phyloP scores from a whole-genome alignment of 2,888 invertebrate species.

The Himalopsyche tibetana region DNA sequence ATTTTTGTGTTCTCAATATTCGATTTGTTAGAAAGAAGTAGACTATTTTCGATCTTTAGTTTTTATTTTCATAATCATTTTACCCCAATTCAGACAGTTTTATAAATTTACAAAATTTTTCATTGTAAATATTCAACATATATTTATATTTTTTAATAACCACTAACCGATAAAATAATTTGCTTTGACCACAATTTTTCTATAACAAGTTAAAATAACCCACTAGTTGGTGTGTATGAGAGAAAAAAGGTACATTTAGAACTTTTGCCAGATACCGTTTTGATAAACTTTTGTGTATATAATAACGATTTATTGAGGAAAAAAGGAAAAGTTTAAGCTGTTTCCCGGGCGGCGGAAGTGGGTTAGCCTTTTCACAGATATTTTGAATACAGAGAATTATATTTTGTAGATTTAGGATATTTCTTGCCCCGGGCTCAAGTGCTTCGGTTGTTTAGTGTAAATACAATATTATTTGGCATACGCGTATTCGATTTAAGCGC shows the following conservation, averaged over 20 bases:
- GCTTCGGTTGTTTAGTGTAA: background rate
- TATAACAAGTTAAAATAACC: slow-evolving; percentile 27
- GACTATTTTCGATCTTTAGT: too few species aligned
- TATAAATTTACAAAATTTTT: too few species aligned
- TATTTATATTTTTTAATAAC: too few species aligned
- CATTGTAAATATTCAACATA: too few species aligned
- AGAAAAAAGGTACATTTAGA: slow-evolving; percentile 6
- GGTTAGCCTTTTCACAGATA: slow-evolving; percentile 29
- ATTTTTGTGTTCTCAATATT: too few species aligned
- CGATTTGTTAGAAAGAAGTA: too few species aligned
- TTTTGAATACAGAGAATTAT: slow-evolving; percentile 42
- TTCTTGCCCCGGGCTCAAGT: background rate
- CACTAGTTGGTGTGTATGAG: background rate
- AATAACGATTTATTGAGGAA: slow-evolving; percentile 30
- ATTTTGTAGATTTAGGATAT: slow-evolving; percentile 36
- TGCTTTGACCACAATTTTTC: background rate
- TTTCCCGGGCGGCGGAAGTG: slow-evolving; percentile 12
- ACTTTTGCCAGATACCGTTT: slow-evolving; percentile 12
- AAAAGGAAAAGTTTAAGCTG: slow-evolving; percentile 24
- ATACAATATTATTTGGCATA: background rate
- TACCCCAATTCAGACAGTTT: too few species aligned
- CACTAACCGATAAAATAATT: background rate
- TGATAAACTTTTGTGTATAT: slow-evolving; percentile 35
- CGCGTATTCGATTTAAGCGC: too few species aligned
- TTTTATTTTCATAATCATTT: too few species aligned